Conservation (phyloP, 1,140 invertebrate genomes). For the Oedothorax gibbosus region DNA sequence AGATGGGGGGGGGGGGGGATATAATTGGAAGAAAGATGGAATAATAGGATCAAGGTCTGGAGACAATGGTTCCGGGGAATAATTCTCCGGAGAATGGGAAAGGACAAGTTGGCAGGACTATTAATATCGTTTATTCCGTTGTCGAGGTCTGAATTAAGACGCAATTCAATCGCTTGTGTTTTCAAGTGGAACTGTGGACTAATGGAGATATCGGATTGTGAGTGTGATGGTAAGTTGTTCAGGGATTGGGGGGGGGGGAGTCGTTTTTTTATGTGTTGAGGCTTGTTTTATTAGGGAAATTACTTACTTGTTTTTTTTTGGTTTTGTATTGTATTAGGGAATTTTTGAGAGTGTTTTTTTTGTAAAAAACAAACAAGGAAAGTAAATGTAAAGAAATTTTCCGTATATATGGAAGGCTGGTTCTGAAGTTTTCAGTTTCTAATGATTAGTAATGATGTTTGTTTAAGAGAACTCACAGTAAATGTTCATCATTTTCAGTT, state of each 20-base stretch:
- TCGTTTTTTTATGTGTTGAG: background rate
- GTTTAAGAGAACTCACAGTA: no score
- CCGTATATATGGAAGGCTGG: no score
- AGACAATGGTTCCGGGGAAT: slow-evolving; percentile 50
- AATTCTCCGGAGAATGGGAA: slow-evolving; percentile 28
- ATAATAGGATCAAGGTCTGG: slow-evolving; percentile 54
- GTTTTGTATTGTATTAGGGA: background rate
- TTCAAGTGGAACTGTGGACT: slow-evolving; percentile 6
- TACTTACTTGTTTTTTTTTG: background rate
- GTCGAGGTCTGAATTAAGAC: slow-evolving; percentile 42
- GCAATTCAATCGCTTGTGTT: slow-evolving; percentile 42
- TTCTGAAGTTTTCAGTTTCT: no score
- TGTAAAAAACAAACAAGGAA: no score
- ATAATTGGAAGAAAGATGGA: background rate
- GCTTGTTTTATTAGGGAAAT: background rate
- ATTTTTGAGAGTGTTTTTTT: background rate
- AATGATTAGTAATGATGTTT: no score
- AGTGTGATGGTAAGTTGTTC: no score
- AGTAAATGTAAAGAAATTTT: no score
- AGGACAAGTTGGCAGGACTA: slow-evolving; percentile 31
- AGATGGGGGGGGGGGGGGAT: background rate
- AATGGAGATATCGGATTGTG: slow-evolving; percentile 9
- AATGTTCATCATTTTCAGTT: no score
- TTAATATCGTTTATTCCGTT: slow-evolving; percentile 61
- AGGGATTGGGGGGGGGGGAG: background rate